Base-by-base conservation (phyloP, 2,797 vertebrate genomes). In the Crenichthys baileyi region DNA sequence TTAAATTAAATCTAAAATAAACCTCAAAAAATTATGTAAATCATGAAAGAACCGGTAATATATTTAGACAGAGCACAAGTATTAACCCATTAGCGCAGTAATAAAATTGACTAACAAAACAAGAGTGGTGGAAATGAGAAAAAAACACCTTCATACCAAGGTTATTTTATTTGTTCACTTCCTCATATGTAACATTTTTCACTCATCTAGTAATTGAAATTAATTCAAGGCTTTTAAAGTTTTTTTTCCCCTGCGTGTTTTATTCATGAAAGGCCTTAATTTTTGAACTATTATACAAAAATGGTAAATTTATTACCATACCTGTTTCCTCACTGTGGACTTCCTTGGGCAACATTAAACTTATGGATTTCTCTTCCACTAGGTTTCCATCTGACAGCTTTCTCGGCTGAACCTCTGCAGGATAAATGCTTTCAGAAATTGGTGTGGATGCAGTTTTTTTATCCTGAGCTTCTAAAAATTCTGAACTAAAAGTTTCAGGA, bases 331-430 rank as follows among this genome's bases (percentile, higher is more conserved):
- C 76, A 55, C 82, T 75, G 15, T 60, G 26, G 8, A 76, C 39
- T 24, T 89, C 89, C 78, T 93, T 95, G 72, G 87, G 82, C 29
- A 94, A 31, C 13, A 89, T 83, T 61, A 93, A 76, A 44, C 80
- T 79, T 0, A 93, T 81, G 0, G 87, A 92, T 60, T 86, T 86
- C 1, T 92, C 89, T 61, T 93, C 92, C 79, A 91, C 44, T 0
- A 73, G 78, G 24, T 56, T 68, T 71, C 85, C 89, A 73, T 89
- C 81, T 44, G 91, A 89, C 0, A 82, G 70, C 72, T 88, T 90
- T 72, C 77, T 87, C 72, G 55, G 87, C 81, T 18, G 80, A 79
- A 46, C 51, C 0, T 85, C 85, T 12, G 53, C 55, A 20, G 70
- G 41, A 79, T 83, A 29, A 1, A 80, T 74, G 60, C 15, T 20